Evolutionary conservation across 2,888 invertebrate species (phyloP).

Genomic region (Sisyra terminalis): DNA sequence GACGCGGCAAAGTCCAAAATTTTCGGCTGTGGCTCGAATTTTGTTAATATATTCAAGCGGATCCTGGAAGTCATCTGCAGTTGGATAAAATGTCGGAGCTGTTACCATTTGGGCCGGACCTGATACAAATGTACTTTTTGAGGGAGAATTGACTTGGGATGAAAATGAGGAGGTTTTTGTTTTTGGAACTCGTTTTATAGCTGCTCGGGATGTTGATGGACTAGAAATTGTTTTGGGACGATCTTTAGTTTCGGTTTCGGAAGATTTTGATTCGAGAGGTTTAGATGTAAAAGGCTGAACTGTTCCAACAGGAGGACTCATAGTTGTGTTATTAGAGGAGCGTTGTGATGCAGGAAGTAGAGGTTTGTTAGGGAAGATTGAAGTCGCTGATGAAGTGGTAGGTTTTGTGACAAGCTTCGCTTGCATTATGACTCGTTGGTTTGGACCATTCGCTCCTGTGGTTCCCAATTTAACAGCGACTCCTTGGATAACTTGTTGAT

Average conservation of each 20-base stretch:
- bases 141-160: too few species aligned
- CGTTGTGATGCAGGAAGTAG: slow-evolving; percentile 11
- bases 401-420: slow-evolving; percentile 47
- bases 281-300: slow-evolving; percentile 33
- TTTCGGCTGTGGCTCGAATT: slow-evolving; percentile 56
- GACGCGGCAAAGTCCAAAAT: slow-evolving; percentile 75
- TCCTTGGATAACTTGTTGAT: slow-evolving; percentile 30
- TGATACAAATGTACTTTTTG: neutral
- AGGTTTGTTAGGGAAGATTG: slow-evolving; percentile 4
- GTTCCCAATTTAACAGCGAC: slow-evolving; percentile 47
- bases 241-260: slow-evolving; percentile 3
- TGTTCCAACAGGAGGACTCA: slow-evolving; percentile 34
- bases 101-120: slow-evolving; percentile 42
- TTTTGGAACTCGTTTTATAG: slow-evolving; percentile 7
- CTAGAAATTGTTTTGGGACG: neutral
- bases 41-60: slow-evolving; percentile 72
- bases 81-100: slow-evolving; percentile 66
- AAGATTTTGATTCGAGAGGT: slow-evolving; percentile 13
- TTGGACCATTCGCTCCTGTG: slow-evolving; percentile 42
- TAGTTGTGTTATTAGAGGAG: slow-evolving; percentile 12
- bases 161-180: slow-evolving; percentile 7
- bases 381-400: slow-evolving; percentile 14
- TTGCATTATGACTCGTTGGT: slow-evolving; percentile 43
- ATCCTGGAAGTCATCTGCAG: slow-evolving; percentile 71
- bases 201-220: too few species aligned